Base-by-base conservation (phyloP, 2,797 vertebrate genomes). In the Protonibea diacanthus region DNA sequence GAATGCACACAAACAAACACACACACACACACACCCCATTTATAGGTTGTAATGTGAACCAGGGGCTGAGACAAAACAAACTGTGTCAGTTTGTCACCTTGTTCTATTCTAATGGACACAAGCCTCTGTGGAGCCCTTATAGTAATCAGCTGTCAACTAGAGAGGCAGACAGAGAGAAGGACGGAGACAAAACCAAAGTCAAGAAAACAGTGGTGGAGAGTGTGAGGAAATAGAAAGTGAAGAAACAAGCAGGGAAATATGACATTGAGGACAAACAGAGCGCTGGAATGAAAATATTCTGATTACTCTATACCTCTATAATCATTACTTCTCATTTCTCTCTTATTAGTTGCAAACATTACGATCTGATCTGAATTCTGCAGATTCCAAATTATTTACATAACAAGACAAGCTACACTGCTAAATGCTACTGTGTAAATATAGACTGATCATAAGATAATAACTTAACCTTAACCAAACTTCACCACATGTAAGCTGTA, bases 21-120 rank as follows among this genome's bases (percentile, higher is more conserved):
- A 63, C 17, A 27, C 25, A 27, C 2, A 55, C 20, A 74, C 23
- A 71, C 20, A 60, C 11, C 21, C 18, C 33, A 62, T 66, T 69
- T 68, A 65, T 55, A 58, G 49, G 45, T 38, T 33, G 79, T 58
- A 82, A 88, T 58, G 14, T 84, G 47, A 85, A 68, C 80, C 53
- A 58, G 51, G n/a, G 74, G 58, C 53, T 61, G 63, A 57, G 69
- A 57, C 38, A 58, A 76, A 58, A 84, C 71, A 70, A 71, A 61
- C 52, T 40, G 27, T 80, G 78, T 67, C 82, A 80, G 44, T 90
- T 88, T 88, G 79, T 86, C 87, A 88, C 90, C 86, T 88, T 87
- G 86, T 85, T 59, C 81, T 85, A 73, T 88, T 86, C 66, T 89
- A 88, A 89, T 82, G 40, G 74, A 59, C 52, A 80, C 76, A 86